Evolutionary conservation across 2,113 vertebrate species (phyloP), one percentile per base, ranked within the genome.

Genomic region (Canis aureus): DNA sequence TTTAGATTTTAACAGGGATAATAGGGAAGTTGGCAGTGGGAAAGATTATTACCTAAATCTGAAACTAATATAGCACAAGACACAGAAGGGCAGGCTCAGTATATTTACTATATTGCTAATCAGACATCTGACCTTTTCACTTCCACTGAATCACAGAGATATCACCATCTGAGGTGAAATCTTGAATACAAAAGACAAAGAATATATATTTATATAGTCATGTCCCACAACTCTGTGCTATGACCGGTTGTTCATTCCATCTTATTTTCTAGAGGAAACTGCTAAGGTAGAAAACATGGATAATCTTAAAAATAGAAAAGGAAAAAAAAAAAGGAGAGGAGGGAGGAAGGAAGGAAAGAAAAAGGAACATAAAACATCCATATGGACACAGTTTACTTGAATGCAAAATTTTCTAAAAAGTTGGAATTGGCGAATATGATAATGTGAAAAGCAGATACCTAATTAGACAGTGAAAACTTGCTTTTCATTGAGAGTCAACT

Each of bases 401-500:
- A 85, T 57, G 22, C 71, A 94, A 79, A 80, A 76, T 81, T 94
- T 11, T 51, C 83, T 51, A 66, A 86, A 78, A 78, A 71, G 13
- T 74, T 85, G 38, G 32, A 86, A 71, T 57, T 76, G 17, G 12
- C 38, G 9, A 27, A 55, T 95, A 67, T 1, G 27, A 69, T 79
- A 67, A 78, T 35, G 0, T 78, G 35, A 79, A 90, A 32, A 88
- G 16, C 27, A 22, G 4, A 49, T 11, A 94, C 2, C 22, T 89
- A 57, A 86, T 29, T 76, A 69, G 19, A 60, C 35, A 78, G 66
- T 62, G 62, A 90, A 89, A 92, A 76, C 35, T 35, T 55, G 4
- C 2, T 66, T 92, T 79, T 17, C 4, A 35, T 67, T 32, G 62
- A 67, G 87, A 62, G 25, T 64, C 15, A 38, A 20, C 15, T 94